These are phyloP conservation scores for Ophion costatus DNA, from an alignment of 2,888 invertebrate species.

Conservation along the genomic window DNA sequence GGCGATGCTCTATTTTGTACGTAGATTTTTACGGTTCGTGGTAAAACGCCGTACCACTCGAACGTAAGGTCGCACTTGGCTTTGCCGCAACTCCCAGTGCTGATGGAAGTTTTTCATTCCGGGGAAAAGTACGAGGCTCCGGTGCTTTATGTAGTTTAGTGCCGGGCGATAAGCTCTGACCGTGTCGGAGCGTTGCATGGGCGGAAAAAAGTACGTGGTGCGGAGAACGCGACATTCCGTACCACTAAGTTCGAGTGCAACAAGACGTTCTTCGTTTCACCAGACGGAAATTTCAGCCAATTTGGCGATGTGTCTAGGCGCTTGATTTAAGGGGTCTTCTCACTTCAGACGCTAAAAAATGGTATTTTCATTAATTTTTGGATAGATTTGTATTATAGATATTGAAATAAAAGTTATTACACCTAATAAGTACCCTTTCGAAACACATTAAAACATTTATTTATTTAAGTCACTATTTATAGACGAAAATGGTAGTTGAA, in stretches of 20 bases:
- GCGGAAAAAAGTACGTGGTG: constrained; percentile 23
- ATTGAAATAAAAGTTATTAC: too few species aligned
- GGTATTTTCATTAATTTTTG: too few species aligned
- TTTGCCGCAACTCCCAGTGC: constrained; percentile 27
- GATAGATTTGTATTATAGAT: too few species aligned
- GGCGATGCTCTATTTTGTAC: constrained; percentile 16
- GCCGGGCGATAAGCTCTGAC: constrained; percentile 52
- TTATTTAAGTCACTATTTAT: too few species aligned
- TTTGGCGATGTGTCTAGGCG: too few species aligned
- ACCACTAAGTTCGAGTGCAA: constrained; percentile 17
- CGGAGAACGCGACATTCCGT: not conserved
- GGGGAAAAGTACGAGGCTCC: not conserved
- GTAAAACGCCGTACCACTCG: constrained; percentile 10
- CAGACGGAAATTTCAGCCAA: too few species aligned
- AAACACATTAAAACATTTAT: too few species aligned
- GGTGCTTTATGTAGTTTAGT: constrained; percentile 55
- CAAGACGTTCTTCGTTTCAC: constrained; percentile 18
- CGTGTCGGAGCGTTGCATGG: constrained; percentile 31
- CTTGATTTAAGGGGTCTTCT: too few species aligned
- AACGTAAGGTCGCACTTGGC: constrained; percentile 11
- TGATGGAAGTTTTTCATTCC: constrained; percentile 38
- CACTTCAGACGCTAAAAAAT: too few species aligned
- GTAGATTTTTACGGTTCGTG: constrained; percentile 19
- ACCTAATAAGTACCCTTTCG: too few species aligned
- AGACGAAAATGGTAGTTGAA: too few species aligned